Percentiles rank a stretch among this genome's conserved stretches.
Evolutionary conservation across 2,888 invertebrate species (phyloP).

Genomic region (Eugnorisma glareosa): DNA sequence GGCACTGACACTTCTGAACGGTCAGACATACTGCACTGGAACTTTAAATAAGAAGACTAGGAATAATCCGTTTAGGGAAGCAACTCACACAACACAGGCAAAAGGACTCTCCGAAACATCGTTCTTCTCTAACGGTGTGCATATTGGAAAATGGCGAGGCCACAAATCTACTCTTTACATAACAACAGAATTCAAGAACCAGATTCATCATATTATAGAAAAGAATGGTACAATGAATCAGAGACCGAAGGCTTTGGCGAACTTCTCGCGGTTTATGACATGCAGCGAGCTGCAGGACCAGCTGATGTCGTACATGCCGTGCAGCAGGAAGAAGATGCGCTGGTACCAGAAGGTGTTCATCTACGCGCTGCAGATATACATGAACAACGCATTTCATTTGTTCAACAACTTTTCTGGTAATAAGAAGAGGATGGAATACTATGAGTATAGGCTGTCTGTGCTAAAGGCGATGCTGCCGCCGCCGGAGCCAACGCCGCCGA

Average conservation of each 20-base stretch:
- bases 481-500: not conserved
- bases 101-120: constrained; percentile 9
- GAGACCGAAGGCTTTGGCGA: constrained; percentile 32
- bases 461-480: constrained; percentile 28
- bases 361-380: constrained; percentile 27
- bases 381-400: constrained; percentile 36
- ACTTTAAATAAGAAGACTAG: constrained; percentile 35
- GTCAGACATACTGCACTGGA: constrained; percentile 53
- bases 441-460: constrained; percentile 20
- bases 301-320: constrained; percentile 35
- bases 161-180: constrained; percentile 30
- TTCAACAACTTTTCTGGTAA: constrained; percentile 25
- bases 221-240: not conserved
- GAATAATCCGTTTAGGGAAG: constrained; percentile 32
- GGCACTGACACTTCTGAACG: constrained; percentile 34
- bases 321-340: not conserved
- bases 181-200: constrained; percentile 40
- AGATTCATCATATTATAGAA: not conserved
- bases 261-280: constrained; percentile 43
- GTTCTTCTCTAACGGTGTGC: constrained; percentile 25
- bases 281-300: constrained; percentile 34
- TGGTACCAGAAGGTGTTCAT: constrained; percentile 40
- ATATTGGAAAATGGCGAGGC: constrained; percentile 42
- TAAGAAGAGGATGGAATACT: constrained; percentile 23
- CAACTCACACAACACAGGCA: not conserved